These are phyloP conservation scores for Oryzias javanicus DNA, from an alignment of 2,113 vertebrate genomes.

Conservation along the genomic window DNA sequence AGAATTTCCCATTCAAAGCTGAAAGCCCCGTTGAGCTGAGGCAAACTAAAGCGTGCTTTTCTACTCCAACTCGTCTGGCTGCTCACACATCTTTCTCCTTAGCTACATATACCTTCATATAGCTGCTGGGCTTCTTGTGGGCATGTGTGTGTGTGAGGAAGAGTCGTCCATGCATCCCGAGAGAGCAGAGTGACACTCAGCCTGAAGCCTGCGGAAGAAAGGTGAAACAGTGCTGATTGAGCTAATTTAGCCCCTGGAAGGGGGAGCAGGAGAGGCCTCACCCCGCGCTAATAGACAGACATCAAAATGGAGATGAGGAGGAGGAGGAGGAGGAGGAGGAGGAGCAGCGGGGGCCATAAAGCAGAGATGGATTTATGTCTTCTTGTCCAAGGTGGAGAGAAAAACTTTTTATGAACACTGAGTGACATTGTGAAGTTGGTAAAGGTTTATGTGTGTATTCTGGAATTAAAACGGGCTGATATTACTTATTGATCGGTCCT, in stretches of 20 bases:
- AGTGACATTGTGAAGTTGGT: constrained; percentile 81
- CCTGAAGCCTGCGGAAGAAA: constrained; percentile 65
- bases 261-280: constrained; percentile 76
- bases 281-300: constrained; percentile 78
- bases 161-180: constrained; percentile 37
- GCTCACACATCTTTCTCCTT: constrained; percentile 24
- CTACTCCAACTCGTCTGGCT: constrained; percentile 20
- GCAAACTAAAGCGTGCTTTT: constrained; percentile 17
- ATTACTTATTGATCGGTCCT: constrained; percentile 79
- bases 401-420: constrained; percentile 74
- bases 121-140: constrained; percentile 23
- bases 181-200: constrained; percentile 72
- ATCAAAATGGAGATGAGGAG: constrained; percentile 77
- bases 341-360: constrained; percentile 60
- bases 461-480: constrained; percentile 76
- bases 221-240: constrained; percentile 80
- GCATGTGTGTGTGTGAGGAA: constrained; percentile 12
- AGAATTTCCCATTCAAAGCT: constrained; percentile 31
- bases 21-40: constrained; percentile 10
- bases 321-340: constrained; percentile 21
- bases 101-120: constrained; percentile 9
- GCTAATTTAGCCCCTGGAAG: constrained; percentile 80
- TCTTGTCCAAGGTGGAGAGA: constrained; percentile 61
- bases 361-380: constrained; percentile 71
- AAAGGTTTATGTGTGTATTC: constrained; percentile 74